Evolutionary conservation across 2,888 invertebrate species (phyloP).

Genomic region (Mayetiola destructor): DNA sequence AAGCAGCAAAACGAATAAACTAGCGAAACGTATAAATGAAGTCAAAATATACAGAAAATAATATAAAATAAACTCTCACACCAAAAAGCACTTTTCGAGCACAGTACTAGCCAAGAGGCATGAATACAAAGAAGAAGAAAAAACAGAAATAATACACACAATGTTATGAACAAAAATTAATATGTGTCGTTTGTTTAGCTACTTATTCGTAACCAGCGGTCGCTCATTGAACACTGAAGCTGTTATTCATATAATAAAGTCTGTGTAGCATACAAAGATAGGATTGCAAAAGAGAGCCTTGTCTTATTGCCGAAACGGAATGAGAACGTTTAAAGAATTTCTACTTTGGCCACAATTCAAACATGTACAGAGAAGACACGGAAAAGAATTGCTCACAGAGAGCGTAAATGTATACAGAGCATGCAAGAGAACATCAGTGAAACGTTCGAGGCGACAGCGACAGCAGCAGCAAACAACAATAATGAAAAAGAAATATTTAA

Average conservation of each 20-base stretch:
- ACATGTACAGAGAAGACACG: background rate
- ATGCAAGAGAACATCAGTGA: too few species aligned
- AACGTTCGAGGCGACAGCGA: too few species aligned
- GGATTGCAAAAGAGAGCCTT: slow-evolving; percentile 3
- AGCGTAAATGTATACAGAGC: too few species aligned
- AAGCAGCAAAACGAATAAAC: background rate
- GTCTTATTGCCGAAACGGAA: background rate
- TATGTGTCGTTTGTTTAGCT: slow-evolving; percentile 9
- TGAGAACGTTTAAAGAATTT: slow-evolving; percentile 12
- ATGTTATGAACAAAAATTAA: slow-evolving; percentile 2
- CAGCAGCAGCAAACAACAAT: background rate
- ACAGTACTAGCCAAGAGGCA: background rate
- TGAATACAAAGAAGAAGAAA: background rate
- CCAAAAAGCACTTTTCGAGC: background rate
- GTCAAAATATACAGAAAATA: background rate
- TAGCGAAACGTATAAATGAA: background rate
- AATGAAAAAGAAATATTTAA: background rate
- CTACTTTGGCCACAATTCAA: background rate
- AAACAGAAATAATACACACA: too few species aligned
- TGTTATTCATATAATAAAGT: background rate
- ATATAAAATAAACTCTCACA: background rate
- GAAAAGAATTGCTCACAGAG: too few species aligned
- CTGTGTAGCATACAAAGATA: background rate
- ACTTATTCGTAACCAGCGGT: slow-evolving; percentile 11
- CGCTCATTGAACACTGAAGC: slow-evolving; percentile 12